Evolutionary conservation across 2,113 vertebrate genomes (phyloP).

Genomic region (Chelonoidis abingdonii): DNA sequence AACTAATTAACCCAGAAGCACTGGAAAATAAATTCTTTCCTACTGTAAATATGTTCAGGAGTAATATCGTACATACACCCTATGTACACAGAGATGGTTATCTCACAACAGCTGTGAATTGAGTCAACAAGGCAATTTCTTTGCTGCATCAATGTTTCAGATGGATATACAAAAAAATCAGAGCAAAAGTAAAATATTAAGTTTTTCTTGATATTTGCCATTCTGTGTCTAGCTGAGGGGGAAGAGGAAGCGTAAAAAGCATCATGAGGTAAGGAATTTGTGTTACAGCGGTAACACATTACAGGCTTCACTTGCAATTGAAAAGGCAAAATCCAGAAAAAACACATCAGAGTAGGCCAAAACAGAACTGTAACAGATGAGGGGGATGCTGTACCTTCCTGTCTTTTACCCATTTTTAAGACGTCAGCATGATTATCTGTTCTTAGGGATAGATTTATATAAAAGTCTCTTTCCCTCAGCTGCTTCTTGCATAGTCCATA

Average conservation of each 20-base stretch:
- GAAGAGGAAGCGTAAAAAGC: background rate
- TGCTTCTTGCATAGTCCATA: conserved; percentile 52
- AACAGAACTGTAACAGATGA: conserved; percentile 9
- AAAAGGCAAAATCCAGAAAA: background rate
- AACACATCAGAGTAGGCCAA: background rate
- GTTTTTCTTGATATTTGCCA: background rate
- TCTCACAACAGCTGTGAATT: background rate
- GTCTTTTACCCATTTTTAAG: conserved; percentile 18
- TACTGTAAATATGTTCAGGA: background rate
- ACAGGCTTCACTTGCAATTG: background rate
- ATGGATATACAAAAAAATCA: background rate
- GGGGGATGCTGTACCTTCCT: background rate
- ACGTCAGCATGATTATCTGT: background rate
- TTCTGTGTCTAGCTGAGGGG: background rate
- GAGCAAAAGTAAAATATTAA: background rate
- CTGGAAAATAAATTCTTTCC: background rate
- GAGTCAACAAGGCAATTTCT: background rate
- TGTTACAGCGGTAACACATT: background rate
- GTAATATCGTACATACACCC: background rate
- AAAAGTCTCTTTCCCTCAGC: conserved; percentile 21
- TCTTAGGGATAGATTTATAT: conserved; percentile 33
- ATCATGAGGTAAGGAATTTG: background rate
- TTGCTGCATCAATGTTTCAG: background rate
- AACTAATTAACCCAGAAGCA: background rate
- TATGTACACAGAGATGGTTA: background rate